Base-by-base conservation (phyloP, 2,888 invertebrate genomes). In the Leptura quadrifasciata region DNA sequence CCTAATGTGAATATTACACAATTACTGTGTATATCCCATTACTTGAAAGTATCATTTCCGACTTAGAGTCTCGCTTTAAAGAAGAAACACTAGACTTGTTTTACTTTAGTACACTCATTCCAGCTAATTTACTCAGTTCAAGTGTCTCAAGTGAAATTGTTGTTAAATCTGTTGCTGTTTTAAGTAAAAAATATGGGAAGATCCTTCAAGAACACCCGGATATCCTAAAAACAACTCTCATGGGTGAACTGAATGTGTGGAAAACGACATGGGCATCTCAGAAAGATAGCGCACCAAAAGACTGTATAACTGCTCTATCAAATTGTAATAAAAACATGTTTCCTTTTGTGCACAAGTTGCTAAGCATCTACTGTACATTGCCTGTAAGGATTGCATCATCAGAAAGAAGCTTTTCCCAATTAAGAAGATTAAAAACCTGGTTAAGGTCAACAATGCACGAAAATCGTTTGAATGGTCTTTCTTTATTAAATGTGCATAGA, bases 11-110 rank as follows among this genome's bases (percentile, higher is more conserved):
- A 18, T 54, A 54, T 54, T 64, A 17, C 39, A 64, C 39, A 35
- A 31, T 35, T 64, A 31, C n/a, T 20, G 31, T 47, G 20, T 65
- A 65, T 65, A 65, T 47, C 39, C 47, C 65, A 18, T 52, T 24
- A 67, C 67, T 67, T 67, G 52, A 67, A 15, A 67, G 12, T 67
- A 52, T 47, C 35, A 67, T 52, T 52, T 52, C 12, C 18, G 52
- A 67, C 21, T 20, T 65, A 27, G 47, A 47, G 5, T 65, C 20
- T 17, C 65, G 47, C 15, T 67, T 67, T 52, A 47, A 67, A 27
- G 54, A 68, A 20, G 24, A 68, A 68, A 68, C 39, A 39, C 35
- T 39, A 39, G 35, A 39, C 35, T 39, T 39, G 35, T 39, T 39
- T 39, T 39, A 39, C 10, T 39, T 39, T 39, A 39, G 35, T 39